A percentile compares a stretch with the other conserved stretches of the same genome.
These are phyloP conservation scores for Acleris cristana DNA, from an alignment of 2,888 invertebrate species.

Conservation along the genomic window DNA sequence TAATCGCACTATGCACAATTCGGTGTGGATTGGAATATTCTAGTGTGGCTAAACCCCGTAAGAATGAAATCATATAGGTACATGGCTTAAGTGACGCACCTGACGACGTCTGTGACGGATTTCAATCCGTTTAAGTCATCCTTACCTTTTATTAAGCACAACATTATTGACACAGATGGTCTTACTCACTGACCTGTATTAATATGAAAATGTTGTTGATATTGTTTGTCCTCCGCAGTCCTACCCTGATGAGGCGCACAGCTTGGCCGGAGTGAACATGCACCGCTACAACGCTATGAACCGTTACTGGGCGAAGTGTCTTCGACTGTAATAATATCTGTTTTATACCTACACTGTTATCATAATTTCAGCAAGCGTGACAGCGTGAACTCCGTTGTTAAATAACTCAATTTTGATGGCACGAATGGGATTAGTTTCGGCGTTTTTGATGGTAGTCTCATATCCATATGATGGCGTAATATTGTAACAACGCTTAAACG, in stretches of 20 bases:
- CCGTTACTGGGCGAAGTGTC: constrained; percentile 87
- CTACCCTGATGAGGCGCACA: constrained; percentile 94
- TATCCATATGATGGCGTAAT: neutral
- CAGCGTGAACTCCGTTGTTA: constrained; percentile 14
- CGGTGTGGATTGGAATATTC: too few species aligned
- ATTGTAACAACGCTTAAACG: neutral
- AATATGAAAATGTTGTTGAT: constrained; percentile 9
- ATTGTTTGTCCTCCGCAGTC: constrained; percentile 76
- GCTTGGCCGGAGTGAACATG: constrained; percentile 85
- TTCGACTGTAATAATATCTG: constrained; percentile 52
- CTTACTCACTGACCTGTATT: constrained; percentile 11
- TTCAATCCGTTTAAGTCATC: neutral
- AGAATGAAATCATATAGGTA: neutral
- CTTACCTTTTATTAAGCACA: constrained; percentile 1
- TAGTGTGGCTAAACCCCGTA: too few species aligned
- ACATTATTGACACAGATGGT: constrained; percentile 15
- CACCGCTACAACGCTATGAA: constrained; percentile 94
- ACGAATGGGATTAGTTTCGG: constrained; percentile 14
- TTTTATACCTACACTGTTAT: constrained; percentile 30
- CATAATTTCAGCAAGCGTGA: constrained; percentile 7
- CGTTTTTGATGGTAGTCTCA: neutral
- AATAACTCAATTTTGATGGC: constrained; percentile 9
- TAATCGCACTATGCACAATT: too few species aligned
- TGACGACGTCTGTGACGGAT: constrained; percentile 7
- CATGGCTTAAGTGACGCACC: neutral